Percentiles rank a stretch among this genome's conserved stretches.
Conservation (phyloP, 2,113 vertebrate species). For the Melanostigma gelatinosum region DNA sequence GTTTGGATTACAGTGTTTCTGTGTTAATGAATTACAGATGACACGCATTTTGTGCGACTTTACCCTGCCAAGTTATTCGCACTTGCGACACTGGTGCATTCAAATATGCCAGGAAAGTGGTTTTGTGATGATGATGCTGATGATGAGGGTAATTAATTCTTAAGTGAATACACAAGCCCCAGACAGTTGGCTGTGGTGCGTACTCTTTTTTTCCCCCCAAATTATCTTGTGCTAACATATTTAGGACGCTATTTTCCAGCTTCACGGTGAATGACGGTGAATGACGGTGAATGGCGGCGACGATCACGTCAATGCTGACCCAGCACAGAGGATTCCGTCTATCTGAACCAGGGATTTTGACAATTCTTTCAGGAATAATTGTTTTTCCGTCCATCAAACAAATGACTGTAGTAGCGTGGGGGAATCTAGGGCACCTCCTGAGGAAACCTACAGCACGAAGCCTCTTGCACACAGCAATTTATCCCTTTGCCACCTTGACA, state of each 20-base stretch:
- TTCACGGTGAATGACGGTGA: conserved; percentile 24
- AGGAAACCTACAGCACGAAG: conserved; percentile 56
- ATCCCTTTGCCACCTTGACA: conserved; percentile 57
- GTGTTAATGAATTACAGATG: conserved; percentile 37
- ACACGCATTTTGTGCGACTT: conserved; percentile 23
- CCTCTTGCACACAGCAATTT: conserved; percentile 49
- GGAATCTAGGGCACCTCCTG: conserved; percentile 73
- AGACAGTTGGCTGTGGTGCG: conserved; percentile 50
- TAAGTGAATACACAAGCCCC: conserved; percentile 47
- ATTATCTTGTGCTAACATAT: conserved; percentile 35
- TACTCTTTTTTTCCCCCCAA: conserved; percentile 11
- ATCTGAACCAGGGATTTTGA: conserved; percentile 57
- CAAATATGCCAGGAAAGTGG: conserved; percentile 49
- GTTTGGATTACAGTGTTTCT: conserved; percentile 17
- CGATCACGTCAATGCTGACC: conserved; percentile 59
- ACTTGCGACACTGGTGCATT: conserved; percentile 38
- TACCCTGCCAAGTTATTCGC: conserved; percentile 34
- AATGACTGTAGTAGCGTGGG: conserved; percentile 58
- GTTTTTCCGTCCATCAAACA: conserved; percentile 69
- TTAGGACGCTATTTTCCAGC: conserved; percentile 23
- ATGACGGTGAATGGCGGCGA: conserved; percentile 18
- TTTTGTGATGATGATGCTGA: conserved; percentile 56
- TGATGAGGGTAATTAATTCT: conserved; percentile 61
- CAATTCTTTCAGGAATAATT: conserved; percentile 71
- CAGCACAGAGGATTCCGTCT: conserved; percentile 44